Evolutionary conservation across 1,140 invertebrate genomes (phyloP).

Genomic region (Myzus persicae): DNA sequence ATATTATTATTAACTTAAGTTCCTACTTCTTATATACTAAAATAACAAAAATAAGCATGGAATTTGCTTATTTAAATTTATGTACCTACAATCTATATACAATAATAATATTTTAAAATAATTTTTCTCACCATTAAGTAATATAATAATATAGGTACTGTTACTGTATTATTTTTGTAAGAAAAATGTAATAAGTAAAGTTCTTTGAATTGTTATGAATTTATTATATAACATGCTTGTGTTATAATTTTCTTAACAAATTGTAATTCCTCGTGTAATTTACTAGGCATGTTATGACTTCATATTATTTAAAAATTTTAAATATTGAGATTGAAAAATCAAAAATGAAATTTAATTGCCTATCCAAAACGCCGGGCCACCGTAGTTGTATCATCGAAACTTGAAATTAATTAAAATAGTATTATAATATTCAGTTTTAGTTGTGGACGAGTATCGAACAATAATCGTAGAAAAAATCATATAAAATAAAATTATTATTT

Average conservation of each 20-base stretch:
- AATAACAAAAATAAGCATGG: neutral
- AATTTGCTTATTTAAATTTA: neutral
- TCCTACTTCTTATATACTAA: neutral
- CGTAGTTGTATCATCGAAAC: neutral
- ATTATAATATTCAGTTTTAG: neutral
- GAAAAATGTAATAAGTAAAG: neutral
- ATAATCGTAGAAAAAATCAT: neutral
- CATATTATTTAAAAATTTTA: neutral
- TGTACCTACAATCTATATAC: too few species aligned
- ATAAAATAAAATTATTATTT: neutral
- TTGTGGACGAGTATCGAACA: neutral
- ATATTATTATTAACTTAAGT: neutral
- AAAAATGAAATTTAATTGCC: neutral
- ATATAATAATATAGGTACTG: neutral
- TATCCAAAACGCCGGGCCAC: neutral
- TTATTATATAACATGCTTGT: neutral
- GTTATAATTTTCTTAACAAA: neutral
- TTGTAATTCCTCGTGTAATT: neutral
- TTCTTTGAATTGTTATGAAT: neutral
- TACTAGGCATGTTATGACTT: neutral
- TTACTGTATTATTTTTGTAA: neutral
- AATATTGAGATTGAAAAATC: neutral
- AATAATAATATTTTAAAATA: too few species aligned
- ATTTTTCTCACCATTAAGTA: neutral
- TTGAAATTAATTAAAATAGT: neutral